These are phyloP conservation scores for Anguilla anguilla DNA, from an alignment of 2,797 vertebrate species.

Conservation along the genomic window DNA sequence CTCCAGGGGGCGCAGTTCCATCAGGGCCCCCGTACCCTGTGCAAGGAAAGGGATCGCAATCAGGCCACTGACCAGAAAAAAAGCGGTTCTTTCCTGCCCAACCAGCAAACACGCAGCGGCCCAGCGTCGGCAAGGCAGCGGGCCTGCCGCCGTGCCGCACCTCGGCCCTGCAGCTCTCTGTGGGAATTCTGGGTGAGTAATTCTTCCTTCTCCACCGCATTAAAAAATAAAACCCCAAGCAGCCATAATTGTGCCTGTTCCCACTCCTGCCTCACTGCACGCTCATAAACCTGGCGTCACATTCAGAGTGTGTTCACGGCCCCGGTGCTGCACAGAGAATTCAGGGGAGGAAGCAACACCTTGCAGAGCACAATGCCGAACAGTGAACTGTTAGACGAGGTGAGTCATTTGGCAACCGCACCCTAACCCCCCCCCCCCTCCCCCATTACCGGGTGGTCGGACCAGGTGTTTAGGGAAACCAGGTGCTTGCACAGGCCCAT, in stretches of 20 bases:
- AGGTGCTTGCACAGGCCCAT: neutral
- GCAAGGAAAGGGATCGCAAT: neutral
- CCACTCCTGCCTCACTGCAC: neutral
- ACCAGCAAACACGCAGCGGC: too few relatives aligned
- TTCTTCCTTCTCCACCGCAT: too few relatives aligned
- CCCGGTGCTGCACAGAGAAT: neutral
- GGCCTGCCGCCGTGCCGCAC: too few relatives aligned
- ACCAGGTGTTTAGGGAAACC: neutral
- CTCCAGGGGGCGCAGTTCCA: constrained; percentile 56
- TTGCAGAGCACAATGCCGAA: neutral
- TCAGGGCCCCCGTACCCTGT: constrained; percentile 57
- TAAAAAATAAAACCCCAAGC: neutral
- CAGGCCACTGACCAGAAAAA: neutral
- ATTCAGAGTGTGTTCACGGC: neutral
- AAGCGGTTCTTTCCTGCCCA: neutral
- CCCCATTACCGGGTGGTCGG: neutral
- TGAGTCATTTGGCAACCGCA: neutral
- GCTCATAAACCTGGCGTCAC: neutral
- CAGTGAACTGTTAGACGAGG: neutral
- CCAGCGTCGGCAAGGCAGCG: too few relatives aligned
- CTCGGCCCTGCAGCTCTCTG: too few relatives aligned
- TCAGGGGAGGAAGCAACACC: neutral
- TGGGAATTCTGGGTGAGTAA: too few relatives aligned
- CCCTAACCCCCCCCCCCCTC: neutral
- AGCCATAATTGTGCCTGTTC: neutral